Evolutionary conservation across 2,888 invertebrate species (phyloP).

Genomic region (Zaprionus bogoriensis): DNA sequence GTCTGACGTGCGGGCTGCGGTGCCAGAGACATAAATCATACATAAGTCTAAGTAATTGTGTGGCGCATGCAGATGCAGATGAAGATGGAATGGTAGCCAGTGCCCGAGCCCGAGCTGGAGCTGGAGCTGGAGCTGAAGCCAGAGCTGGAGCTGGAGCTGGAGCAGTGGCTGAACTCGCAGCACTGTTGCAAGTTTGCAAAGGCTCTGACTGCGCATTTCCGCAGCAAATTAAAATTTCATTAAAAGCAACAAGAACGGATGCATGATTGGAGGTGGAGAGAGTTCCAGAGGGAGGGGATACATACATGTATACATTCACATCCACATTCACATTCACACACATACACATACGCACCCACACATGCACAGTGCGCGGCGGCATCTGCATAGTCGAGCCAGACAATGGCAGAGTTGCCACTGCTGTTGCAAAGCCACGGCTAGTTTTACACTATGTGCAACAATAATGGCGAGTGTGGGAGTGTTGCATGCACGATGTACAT

Average conservation of each 20-base stretch:
- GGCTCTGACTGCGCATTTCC: constrained; percentile 78
- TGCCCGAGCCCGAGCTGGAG: background rate
- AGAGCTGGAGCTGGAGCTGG: background rate
- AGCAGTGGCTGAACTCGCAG: constrained; percentile 19
- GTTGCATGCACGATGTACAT: background rate
- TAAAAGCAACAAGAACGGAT: constrained; percentile 60
- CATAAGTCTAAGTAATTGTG: constrained; percentile 73
- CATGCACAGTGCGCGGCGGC: background rate
- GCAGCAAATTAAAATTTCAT: constrained; percentile 79
- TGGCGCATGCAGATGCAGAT: constrained; percentile 32
- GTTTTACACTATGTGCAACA: constrained; percentile 57
- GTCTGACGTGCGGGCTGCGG: constrained; percentile 1
- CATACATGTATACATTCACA: no score
- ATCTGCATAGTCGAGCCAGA: constrained; percentile 43
- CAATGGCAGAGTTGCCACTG: constrained; percentile 20
- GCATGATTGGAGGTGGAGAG: constrained; percentile 28
- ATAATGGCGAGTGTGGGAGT: constrained; percentile 7
- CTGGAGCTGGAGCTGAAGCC: background rate
- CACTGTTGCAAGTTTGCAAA: constrained; percentile 62
- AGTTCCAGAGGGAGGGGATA: background rate
- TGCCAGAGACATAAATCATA: constrained; percentile 47
- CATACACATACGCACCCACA: background rate
- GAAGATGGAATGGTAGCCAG: background rate
- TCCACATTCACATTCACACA: constrained; percentile 1
- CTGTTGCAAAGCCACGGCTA: constrained; percentile 50